These are phyloP conservation scores for Formicarius rufipectus DNA, from an alignment of 2,113 vertebrate genomes.

Conservation along the genomic window DNA sequence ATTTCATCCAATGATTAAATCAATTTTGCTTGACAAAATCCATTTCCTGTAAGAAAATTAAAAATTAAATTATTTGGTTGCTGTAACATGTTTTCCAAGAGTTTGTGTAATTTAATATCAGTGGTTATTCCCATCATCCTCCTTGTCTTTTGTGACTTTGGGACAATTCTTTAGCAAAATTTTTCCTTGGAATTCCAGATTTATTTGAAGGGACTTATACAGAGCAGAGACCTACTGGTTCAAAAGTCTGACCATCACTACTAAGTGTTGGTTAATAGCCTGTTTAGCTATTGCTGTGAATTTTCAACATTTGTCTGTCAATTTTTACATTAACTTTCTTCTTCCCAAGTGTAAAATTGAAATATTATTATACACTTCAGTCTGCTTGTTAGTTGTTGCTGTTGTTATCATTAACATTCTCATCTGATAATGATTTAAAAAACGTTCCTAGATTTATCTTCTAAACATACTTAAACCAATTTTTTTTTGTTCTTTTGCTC, in stretches of 20 bases:
- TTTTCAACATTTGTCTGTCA: neutral
- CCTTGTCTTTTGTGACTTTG: neutral
- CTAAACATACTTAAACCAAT: neutral
- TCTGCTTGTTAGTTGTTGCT: neutral
- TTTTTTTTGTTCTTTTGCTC: neutral
- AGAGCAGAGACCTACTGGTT: neutral
- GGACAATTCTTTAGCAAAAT: neutral
- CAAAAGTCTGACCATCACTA: neutral
- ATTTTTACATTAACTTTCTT: neutral
- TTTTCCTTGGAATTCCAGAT: neutral
- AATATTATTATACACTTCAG: neutral
- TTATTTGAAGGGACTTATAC: neutral
- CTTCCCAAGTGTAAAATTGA: neutral
- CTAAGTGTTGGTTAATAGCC: neutral
- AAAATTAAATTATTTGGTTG: neutral
- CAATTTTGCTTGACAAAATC: neutral
- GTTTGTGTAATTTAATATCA: neutral
- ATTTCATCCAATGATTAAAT: neutral
- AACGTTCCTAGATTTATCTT: neutral
- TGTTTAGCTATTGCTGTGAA: neutral
- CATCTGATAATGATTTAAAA: neutral
- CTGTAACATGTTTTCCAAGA: neutral
- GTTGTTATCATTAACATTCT: neutral
- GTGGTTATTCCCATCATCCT: neutral
- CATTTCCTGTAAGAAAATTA: neutral